Conservation (phyloP, 92 coral and sea anemone species). For the Zoanthus sociatus region DNA sequence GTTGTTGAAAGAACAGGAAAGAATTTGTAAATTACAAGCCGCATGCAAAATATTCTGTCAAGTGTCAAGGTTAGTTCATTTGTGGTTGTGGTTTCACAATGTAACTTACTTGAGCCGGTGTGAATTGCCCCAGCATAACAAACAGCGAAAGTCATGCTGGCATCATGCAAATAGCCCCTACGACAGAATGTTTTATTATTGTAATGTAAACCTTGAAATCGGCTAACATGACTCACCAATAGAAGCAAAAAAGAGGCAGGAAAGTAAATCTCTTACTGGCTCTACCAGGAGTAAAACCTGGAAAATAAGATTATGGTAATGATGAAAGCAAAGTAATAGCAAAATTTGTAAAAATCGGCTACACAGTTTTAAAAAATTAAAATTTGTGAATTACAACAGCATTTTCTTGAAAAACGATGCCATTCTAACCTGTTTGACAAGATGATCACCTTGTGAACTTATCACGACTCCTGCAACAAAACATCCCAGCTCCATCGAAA, state of each 20-base stretch:
- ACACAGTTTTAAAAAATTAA: no score
- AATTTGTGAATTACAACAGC: no score
- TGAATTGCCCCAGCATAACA: no score
- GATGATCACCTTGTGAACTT: constrained; percentile 92
- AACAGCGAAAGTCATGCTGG: no score
- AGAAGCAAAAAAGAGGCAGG: constrained; percentile 97
- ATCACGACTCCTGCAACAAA: constrained; percentile 96
- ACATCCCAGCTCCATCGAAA: constrained; percentile 99
- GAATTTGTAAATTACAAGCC: no score
- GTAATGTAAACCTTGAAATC: not conserved
- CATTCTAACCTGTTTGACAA: constrained; percentile 81
- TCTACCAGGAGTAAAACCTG: constrained; percentile 82
- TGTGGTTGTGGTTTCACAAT: no score
- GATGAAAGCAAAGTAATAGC: not conserved
- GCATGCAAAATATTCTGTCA: no score
- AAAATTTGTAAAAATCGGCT: no score
- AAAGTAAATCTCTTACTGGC: constrained; percentile 88
- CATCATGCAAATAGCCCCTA: no score
- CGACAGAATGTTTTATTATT: not conserved
- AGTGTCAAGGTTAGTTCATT: no score
- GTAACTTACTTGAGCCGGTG: no score
- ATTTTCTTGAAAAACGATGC: not conserved
- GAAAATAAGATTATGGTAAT: not conserved
- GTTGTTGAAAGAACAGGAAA: no score
- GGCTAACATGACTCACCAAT: constrained; percentile 71